phyloP scores from a whole-genome alignment of 2,113 vertebrate genomes.

The Proterorhinus semilunaris region DNA sequence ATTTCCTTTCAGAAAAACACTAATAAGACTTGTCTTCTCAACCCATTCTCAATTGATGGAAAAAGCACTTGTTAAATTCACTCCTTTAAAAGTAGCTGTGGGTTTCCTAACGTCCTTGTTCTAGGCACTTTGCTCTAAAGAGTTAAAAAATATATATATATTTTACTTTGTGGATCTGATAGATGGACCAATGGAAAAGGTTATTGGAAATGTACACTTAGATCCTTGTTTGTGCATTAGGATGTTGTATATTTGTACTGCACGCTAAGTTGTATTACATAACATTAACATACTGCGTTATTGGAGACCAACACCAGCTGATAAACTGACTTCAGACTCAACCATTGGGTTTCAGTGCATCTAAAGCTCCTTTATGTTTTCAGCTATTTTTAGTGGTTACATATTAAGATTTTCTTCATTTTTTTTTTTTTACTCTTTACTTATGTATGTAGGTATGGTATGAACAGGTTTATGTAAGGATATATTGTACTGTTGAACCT shows the following conservation, averaged over 20 bases:
- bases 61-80: slow-evolving; percentile 37
- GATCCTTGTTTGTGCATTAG: slow-evolving; percentile 17
- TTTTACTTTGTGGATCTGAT: background rate
- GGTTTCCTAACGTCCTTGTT: slow-evolving; percentile 4
- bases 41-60: background rate
- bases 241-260: slow-evolving; percentile 2
- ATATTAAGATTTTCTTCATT: slow-evolving; percentile 21
- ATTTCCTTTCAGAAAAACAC: slow-evolving; percentile 14
- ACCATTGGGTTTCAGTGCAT: slow-evolving; percentile 23
- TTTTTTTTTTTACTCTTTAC: slow-evolving; percentile 24
- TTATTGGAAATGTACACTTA: slow-evolving; percentile 5
- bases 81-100: background rate
- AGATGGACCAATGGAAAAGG: slow-evolving; percentile 15
- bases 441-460: background rate
- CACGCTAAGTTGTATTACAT: slow-evolving; percentile 7
- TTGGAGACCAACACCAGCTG: slow-evolving; percentile 63
- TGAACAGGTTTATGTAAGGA: slow-evolving; percentile 18
- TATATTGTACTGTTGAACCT: slow-evolving; percentile 22
- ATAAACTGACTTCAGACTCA: slow-evolving; percentile 49
- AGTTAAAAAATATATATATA: background rate
- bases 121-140: slow-evolving; percentile 4
- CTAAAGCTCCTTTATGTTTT: slow-evolving; percentile 24
- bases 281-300: slow-evolving; percentile 15
- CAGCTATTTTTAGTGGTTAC: slow-evolving; percentile 22
- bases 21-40: background rate